These are phyloP conservation scores for Papilio gigon DNA, from an alignment of 2,888 invertebrate genomes.

Conservation along the genomic window DNA sequence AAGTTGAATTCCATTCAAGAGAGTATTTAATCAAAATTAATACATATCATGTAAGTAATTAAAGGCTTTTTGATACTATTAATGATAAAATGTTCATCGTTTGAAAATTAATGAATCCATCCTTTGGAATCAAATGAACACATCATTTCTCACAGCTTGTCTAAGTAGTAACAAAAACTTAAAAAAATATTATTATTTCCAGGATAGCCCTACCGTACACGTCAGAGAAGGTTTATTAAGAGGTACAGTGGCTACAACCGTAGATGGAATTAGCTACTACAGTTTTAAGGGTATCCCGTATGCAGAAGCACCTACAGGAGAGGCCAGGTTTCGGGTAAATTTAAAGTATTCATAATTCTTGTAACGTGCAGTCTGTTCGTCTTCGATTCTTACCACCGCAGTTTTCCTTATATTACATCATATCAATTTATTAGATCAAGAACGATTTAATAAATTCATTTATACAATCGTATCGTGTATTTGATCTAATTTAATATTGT, in stretches of 20 bases:
- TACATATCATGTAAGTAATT: neutral
- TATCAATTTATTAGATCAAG: neutral
- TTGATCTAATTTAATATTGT: neutral
- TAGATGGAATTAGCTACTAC: slow-evolving; percentile 56
- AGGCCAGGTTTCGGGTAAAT: slow-evolving; percentile 78
- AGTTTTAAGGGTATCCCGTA: slow-evolving; percentile 77
- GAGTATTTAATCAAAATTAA: neutral
- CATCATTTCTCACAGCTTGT: too few species aligned
- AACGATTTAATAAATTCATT: neutral
- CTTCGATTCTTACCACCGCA: too few species aligned
- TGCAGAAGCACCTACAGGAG: slow-evolving; percentile 74
- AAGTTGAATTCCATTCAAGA: slow-evolving; percentile 10
- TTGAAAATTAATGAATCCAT: too few species aligned
- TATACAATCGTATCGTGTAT: neutral
- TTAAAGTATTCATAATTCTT: slow-evolving; percentile 8
- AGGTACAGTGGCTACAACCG: slow-evolving; percentile 53
- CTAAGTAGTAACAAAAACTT: too few species aligned
- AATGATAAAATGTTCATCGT: too few species aligned
- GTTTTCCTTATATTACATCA: neutral
- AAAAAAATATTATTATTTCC: slow-evolving; percentile 61
- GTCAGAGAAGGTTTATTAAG: slow-evolving; percentile 60
- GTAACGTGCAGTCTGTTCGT: too few species aligned
- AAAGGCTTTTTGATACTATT: too few species aligned
- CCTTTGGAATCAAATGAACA: too few species aligned
- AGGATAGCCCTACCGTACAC: slow-evolving; percentile 76